phyloP scores from a whole-genome alignment of 2,797 vertebrate species.

The Agapornis canus region DNA sequence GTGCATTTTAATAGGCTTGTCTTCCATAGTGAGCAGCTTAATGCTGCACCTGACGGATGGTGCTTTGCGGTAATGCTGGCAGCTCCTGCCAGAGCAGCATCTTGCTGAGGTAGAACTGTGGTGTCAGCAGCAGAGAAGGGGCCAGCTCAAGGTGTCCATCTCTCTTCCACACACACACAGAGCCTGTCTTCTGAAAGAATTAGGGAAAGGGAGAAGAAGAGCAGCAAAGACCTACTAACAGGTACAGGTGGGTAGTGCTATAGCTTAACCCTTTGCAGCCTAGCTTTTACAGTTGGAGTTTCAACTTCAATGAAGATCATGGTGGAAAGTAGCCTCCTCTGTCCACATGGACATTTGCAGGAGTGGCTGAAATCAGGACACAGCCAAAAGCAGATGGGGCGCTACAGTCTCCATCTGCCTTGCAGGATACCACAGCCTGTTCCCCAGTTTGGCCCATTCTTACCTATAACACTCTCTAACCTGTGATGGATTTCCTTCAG shows the following conservation, averaged over 20 bases:
- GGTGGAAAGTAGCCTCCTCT: background rate
- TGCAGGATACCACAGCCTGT: background rate
- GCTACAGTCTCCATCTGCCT: background rate
- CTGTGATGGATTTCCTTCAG: background rate
- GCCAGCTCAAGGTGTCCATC: background rate
- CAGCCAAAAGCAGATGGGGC: background rate
- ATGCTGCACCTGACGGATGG: slow-evolving; percentile 38
- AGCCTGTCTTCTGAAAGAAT: background rate
- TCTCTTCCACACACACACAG: background rate
- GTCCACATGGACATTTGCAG: background rate
- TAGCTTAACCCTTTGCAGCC: background rate
- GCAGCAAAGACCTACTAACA: background rate
- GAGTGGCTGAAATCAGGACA: background rate
- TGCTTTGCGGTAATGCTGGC: slow-evolving; percentile 20
- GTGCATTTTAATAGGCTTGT: slow-evolving; percentile 66
- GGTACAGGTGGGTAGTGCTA: background rate
- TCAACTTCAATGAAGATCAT: background rate
- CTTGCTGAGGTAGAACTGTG: slow-evolving; percentile 17
- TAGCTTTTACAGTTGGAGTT: background rate
- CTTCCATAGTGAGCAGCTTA: slow-evolving; percentile 37
- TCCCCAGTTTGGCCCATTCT: background rate
- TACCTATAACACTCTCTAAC: background rate
- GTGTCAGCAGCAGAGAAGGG: slow-evolving; percentile 49
- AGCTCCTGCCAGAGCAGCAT: slow-evolving; percentile 50
- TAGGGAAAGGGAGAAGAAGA: background rate